These are phyloP conservation scores for Sapayoa aenigma DNA, from an alignment of 2,113 vertebrate genomes.

Conservation along the genomic window DNA sequence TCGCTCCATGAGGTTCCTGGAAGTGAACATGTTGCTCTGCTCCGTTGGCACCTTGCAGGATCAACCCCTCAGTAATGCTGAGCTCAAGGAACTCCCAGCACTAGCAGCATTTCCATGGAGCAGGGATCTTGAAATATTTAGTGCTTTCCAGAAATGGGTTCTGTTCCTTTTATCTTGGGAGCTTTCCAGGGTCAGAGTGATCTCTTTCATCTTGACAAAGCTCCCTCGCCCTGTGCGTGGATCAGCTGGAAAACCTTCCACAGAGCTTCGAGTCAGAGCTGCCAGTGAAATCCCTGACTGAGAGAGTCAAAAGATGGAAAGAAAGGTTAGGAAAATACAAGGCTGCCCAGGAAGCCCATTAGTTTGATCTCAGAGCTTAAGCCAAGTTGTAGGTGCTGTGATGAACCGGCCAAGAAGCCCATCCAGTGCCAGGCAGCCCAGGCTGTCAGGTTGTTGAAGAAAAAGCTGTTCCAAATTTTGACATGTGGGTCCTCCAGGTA, in stretches of 20 bases:
- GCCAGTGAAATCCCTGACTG: not conserved
- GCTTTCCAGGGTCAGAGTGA: not conserved
- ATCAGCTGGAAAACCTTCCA: not conserved
- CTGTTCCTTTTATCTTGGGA: not conserved
- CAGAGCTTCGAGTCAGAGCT: not conserved
- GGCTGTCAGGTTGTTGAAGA: not conserved
- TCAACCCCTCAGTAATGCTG: not conserved
- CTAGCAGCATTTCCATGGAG: not conserved
- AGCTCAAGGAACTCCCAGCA: not conserved
- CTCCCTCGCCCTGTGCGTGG: not conserved
- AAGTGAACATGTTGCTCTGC: not conserved
- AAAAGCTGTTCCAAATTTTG: not conserved
- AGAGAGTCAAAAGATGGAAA: not conserved
- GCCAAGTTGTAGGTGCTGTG: accelerated
- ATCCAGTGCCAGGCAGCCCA: not conserved
- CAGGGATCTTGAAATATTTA: not conserved
- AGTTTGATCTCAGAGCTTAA: not conserved
- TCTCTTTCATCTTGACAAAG: not conserved
- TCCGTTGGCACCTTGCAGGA: not conserved
- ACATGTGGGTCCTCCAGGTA: not conserved
- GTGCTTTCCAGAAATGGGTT: not conserved
- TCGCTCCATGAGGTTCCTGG: accelerated
- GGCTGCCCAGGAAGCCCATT: not conserved
- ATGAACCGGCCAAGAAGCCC: not conserved
- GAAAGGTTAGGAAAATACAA: not conserved